Conservation (phyloP, 2,888 invertebrate species). For the Steromphala cineraria region DNA sequence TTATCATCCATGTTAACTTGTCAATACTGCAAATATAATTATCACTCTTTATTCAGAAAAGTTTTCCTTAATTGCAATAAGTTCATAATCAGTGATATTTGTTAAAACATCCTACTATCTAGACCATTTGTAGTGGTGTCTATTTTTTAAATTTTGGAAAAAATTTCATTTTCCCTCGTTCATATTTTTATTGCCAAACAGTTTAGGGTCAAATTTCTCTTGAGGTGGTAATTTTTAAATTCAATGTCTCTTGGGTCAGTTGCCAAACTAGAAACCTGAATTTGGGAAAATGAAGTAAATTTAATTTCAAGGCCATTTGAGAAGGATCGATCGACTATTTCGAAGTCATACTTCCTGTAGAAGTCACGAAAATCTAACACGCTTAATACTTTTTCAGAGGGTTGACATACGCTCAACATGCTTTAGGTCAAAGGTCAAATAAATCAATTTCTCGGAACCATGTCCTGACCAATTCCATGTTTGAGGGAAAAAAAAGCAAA, state of each 20-base stretch:
- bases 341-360: background rate
- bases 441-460: background rate
- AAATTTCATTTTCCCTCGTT: background rate
- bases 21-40: too few species aligned
- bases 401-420: background rate
- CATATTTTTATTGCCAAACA: background rate
- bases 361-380: background rate
- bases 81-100: background rate
- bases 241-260: background rate
- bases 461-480: background rate
- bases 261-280: background rate
- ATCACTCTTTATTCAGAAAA: too few species aligned
- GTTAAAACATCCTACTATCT: background rate
- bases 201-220: slow-evolving; percentile 14
- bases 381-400: slow-evolving; percentile 12
- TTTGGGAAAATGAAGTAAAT: slow-evolving; percentile 19
- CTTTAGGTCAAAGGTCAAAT: background rate
- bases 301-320: slow-evolving; percentile 26
- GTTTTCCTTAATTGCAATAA: background rate
- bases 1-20: too few species aligned
- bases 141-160: background rate
- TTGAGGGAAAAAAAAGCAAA: background rate
- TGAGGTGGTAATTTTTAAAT: slow-evolving; percentile 4
- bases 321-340: slow-evolving; percentile 5
- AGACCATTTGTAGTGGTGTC: background rate